Conservation (phyloP, 2,113 vertebrate species). For the Ursus arctos region DNA sequence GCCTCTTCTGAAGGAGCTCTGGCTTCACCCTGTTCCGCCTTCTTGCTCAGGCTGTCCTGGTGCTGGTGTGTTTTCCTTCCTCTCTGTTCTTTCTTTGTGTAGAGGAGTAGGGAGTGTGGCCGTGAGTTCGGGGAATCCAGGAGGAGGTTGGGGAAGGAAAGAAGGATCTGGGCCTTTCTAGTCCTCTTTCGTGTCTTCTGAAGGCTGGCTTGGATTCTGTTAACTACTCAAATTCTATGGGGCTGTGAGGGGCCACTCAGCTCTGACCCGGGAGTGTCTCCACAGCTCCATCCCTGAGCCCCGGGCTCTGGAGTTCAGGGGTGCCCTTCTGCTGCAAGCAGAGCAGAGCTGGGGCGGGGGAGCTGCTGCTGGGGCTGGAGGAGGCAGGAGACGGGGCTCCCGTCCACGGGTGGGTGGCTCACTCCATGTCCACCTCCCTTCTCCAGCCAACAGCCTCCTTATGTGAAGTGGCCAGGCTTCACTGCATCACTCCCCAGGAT, state of each 20-base stretch:
- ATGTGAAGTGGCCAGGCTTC: not conserved
- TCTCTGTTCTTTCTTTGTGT: not conserved
- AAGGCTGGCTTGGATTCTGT: not conserved
- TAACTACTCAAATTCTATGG: not conserved
- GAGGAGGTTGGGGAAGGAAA: not conserved
- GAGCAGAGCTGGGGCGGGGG: not conserved
- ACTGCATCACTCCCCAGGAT: not conserved
- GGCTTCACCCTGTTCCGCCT: not conserved
- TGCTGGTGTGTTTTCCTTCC: not conserved
- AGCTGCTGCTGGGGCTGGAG: not conserved
- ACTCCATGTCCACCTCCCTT: fast-evolving
- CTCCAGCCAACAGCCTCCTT: not conserved
- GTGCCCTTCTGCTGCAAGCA: not conserved
- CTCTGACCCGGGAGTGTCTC: not conserved
- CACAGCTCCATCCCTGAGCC: not conserved
- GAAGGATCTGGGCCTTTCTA: not conserved
- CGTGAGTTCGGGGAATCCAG: not conserved
- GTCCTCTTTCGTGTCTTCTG: not conserved
- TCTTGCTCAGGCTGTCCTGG: not conserved
- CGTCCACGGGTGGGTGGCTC: too few relatives aligned
- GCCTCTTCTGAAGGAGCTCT: not conserved
- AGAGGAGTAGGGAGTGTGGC: fast-evolving
- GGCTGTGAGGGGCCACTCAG: not conserved
- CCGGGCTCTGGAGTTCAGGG: not conserved
- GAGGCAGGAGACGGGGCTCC: not conserved